A percentile compares a stretch with the other conserved stretches of the same genome.
phyloP scores from a whole-genome alignment of 2,888 invertebrate genomes.

The Cataglyphis altisquamis region DNA sequence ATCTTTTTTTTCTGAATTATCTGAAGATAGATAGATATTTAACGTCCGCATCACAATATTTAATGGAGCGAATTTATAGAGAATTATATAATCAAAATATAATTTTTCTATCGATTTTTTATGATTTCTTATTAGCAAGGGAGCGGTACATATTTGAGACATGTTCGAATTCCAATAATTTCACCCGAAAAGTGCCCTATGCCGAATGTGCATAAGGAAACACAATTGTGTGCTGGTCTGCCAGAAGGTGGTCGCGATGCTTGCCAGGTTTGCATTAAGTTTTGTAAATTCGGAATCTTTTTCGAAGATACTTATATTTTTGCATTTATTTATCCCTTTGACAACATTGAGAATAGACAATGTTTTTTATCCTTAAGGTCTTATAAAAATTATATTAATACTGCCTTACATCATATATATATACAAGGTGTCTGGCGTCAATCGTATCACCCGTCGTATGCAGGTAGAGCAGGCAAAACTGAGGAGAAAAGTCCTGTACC shows the following conservation, averaged over 20 bases:
- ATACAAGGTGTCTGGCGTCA: too few relatives aligned
- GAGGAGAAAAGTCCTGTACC: too few relatives aligned
- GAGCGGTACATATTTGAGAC: slow-evolving; percentile 70
- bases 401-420: neutral
- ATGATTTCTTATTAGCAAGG: slow-evolving; percentile 53
- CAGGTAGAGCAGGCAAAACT: too few relatives aligned
- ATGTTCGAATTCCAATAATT: slow-evolving; percentile 75
- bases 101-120: slow-evolving; percentile 20
- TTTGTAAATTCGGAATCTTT: neutral
- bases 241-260: slow-evolving; percentile 77
- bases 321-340: neutral
- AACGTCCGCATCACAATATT: neutral
- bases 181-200: slow-evolving; percentile 64
- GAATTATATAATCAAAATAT: neutral
- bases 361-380: neutral
- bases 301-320: neutral
- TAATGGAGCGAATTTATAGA: neutral
- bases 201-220: slow-evolving; percentile 40
- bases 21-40: neutral
- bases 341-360: neutral
- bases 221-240: slow-evolving; percentile 79
- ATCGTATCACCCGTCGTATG: too few relatives aligned
- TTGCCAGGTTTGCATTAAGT: slow-evolving; percentile 76
- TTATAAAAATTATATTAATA: neutral
- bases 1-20: neutral